Evolutionary conservation across 1,140 invertebrate genomes (phyloP).

Genomic region (Drosophila albomicans): DNA sequence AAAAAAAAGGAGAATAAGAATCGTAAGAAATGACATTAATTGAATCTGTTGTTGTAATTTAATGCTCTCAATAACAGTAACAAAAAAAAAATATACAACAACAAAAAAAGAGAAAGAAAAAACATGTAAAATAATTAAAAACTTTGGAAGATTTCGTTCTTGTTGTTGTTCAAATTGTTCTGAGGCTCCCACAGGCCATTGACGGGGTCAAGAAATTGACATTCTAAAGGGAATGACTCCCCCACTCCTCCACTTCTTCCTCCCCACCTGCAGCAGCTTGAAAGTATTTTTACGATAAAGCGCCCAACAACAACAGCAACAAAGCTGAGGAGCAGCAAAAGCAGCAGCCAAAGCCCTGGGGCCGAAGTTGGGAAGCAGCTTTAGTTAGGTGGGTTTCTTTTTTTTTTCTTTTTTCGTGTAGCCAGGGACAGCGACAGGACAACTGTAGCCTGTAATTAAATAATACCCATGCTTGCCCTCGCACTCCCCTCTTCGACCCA

Average conservation of each 20-base stretch:
- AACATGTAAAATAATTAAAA: conserved; percentile 73
- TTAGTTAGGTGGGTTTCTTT: conserved; percentile 11
- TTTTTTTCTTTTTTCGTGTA: not conserved
- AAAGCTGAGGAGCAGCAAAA: conserved; percentile 18
- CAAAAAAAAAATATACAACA: conserved; percentile 21
- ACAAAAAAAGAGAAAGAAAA: conserved; percentile 28
- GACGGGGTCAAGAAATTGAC: conserved; percentile 63
- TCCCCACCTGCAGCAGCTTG: conserved; percentile 34
- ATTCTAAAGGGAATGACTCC: conserved; percentile 33
- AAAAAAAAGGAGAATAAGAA: conserved; percentile 2
- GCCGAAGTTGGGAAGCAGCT: conserved; percentile 2
- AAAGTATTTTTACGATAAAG: conserved; percentile 69
- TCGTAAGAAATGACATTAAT: conserved; percentile 52
- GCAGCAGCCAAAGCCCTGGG: conserved; percentile 27
- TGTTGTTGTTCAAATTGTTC: conserved; percentile 51
- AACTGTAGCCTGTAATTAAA: conserved; percentile 63
- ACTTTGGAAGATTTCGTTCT: conserved; percentile 36
- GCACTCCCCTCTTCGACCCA: no score
- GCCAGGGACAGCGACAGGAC: conserved; percentile 28
- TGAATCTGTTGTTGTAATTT: conserved; percentile 42
- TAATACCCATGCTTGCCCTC: conserved; percentile 39
- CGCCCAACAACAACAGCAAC: conserved; percentile 16
- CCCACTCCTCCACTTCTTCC: not conserved
- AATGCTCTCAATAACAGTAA: conserved; percentile 20
- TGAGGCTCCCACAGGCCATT: conserved; percentile 71